phyloP scores from a whole-genome alignment of 2,797 vertebrate species.

The Phoeniculus purpureus region DNA sequence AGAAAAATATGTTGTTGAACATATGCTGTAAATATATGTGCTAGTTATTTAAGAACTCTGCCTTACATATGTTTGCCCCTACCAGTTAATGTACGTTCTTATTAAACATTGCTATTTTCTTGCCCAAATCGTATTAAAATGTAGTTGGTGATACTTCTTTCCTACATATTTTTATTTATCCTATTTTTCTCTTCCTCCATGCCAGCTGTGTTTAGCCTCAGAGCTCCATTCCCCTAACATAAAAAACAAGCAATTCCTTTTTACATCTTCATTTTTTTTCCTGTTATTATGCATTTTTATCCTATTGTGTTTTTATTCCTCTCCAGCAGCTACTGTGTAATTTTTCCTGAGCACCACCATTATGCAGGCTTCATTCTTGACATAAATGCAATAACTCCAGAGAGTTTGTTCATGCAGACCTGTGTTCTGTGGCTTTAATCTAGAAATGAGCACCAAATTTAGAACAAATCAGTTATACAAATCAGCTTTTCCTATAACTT shows the following conservation, averaged over 20 bases:
- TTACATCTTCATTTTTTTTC: neutral
- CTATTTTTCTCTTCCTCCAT: conserved; percentile 19
- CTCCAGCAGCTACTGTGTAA: neutral
- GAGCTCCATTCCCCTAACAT: neutral
- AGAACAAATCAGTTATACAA: neutral
- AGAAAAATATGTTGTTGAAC: neutral
- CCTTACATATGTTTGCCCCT: neutral
- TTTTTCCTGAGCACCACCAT: conserved; percentile 21
- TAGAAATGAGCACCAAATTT: conserved; percentile 10
- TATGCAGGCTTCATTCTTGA: neutral
- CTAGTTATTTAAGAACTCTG: conserved; percentile 20
- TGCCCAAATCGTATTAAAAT: conserved; percentile 36
- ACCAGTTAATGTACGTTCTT: conserved; percentile 10
- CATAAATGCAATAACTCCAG: neutral
- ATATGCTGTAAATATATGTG: neutral
- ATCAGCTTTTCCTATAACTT: neutral
- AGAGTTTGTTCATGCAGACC: neutral
- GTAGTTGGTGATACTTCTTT: conserved; percentile 28
- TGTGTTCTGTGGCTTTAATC: neutral
- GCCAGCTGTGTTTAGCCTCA: conserved; percentile 17
- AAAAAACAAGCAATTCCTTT: neutral
- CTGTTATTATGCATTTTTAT: neutral
- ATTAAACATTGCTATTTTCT: conserved; percentile 21
- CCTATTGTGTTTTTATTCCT: conserved; percentile 32
- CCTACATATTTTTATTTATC: conserved; percentile 31